Evolutionary conservation across 2,888 invertebrate species (phyloP), one percentile per base, ranked within the genome.

Genomic region (Rhingia campestris): DNA sequence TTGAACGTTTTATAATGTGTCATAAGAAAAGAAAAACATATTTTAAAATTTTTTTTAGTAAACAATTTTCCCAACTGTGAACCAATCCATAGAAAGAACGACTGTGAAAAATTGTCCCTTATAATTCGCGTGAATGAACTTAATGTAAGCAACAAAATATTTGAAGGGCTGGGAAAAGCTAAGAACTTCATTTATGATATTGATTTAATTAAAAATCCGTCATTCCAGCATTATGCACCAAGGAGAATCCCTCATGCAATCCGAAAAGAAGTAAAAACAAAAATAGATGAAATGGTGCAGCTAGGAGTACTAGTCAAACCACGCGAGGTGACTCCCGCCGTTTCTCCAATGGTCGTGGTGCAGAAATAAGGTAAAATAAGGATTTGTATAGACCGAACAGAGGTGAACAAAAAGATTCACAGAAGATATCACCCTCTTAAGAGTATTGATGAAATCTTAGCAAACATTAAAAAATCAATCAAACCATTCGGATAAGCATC

Each of bases 401-500:
- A 72, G 6, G 51, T 82, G 12, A 86, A 80, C 33, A 84, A 75
- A 63, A 81, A 61, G 32, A 73, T 86, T 6, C 37, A 64, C 33
- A 64, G 75, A 59, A 74, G 81, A 9, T 81, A 86, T 22, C 77
- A 86, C 45, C 81, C 82, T 14, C 22, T 81, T 33, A 69, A 76
- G n/a, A n/a, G n/a, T n/a, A n/a, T n/a, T n/a, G 85, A 86, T 51
- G 73, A 82, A 54, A 77, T 86, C 3, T 39, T 61, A 3, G 75
- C 82, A 32, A 75, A 72, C 30, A 73, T 86, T 12, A 69, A 82
- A 53, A 61, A 9, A 6, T 81, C 84, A 9, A 76, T 85, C 35
- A 12, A 85, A 39, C 82, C 86, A 49, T 86, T 86, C 59, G 85
- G 86, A 7, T 30, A 86, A 49, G 77, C 86, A 56, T 81, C 81